phyloP scores from a whole-genome alignment of 2,888 invertebrate genomes.

The Ceraclea dissimilis region DNA sequence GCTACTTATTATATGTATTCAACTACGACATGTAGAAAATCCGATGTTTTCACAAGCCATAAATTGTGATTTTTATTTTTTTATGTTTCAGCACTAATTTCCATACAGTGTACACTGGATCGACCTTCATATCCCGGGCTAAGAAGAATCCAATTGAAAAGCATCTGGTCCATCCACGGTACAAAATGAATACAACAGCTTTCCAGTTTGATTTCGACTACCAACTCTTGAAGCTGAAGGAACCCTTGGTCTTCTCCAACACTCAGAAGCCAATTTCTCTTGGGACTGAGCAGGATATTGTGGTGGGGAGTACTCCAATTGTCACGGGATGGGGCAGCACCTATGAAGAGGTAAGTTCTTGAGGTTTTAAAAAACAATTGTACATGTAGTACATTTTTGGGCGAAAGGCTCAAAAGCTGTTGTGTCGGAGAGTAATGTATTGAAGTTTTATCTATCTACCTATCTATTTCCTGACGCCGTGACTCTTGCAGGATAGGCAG shows the following conservation, averaged over 20 bases:
- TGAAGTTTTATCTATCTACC: too few species aligned
- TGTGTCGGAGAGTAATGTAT: too few species aligned
- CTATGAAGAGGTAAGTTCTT: conserved; percentile 8
- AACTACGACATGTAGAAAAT: too few species aligned
- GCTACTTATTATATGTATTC: too few species aligned
- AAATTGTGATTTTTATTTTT: too few species aligned
- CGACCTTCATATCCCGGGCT: conserved; percentile 10
- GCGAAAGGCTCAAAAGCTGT: too few species aligned
- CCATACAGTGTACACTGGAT: conserved; percentile 5
- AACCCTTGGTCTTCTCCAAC: conserved; percentile 34
- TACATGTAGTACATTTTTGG: too few species aligned
- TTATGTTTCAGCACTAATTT: background rate
- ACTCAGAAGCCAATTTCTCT: conserved; percentile 38
- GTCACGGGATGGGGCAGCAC: conserved; percentile 44
- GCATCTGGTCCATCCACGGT: conserved; percentile 17
- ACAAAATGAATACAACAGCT: background rate
- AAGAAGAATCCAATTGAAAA: conserved; percentile 1
- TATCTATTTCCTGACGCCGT: too few species aligned
- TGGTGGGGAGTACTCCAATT: conserved; percentile 38
- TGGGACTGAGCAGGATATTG: conserved; percentile 41
- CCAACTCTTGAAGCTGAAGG: conserved; percentile 23
- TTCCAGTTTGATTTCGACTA: conserved; percentile 18
- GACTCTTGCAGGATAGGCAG: too few species aligned
- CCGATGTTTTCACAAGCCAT: too few species aligned
- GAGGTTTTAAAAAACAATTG: background rate